These are phyloP conservation scores for Gymnothorax javanicus DNA, from an alignment of 2,797 vertebrate genomes.

Conservation along the genomic window DNA sequence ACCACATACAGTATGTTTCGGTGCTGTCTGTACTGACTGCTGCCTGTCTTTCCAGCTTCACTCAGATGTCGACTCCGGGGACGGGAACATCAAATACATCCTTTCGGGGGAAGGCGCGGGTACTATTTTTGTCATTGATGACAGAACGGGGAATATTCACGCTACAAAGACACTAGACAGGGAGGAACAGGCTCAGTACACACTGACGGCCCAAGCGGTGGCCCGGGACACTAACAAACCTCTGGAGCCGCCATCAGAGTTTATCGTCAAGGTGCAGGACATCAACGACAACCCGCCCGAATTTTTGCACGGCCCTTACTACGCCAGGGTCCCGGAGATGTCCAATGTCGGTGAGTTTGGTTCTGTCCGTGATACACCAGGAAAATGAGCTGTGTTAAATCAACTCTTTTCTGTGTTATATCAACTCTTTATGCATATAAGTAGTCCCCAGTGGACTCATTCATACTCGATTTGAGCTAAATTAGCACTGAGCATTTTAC, in stretches of 20 bases:
- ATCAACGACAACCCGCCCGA: conserved; percentile 98
- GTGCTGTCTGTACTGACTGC: background rate
- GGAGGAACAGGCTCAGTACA: conserved; percentile 97
- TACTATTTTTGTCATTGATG: conserved; percentile 98
- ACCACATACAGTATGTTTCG: background rate
- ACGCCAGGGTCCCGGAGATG: conserved; percentile 94
- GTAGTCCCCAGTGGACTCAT: no score
- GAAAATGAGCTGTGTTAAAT: no score
- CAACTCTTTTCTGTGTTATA: no score
- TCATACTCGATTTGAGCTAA: no score
- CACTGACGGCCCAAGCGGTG: conserved; percentile 93
- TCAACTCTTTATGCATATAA: no score
- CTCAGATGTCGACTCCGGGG: conserved; percentile 92
- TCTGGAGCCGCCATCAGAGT: conserved; percentile 93
- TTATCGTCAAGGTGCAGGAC: conserved; percentile 98
- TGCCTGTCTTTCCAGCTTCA: conserved; percentile 82
- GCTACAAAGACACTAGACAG: conserved; percentile 96
- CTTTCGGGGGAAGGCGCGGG: conserved; percentile 97
- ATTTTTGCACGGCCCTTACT: conserved; percentile 93
- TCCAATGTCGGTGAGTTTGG: conserved; percentile 91
- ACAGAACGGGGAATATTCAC: conserved; percentile 98
- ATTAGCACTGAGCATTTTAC: no score
- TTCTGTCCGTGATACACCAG: background rate
- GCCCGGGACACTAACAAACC: conserved; percentile 90
- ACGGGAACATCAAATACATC: conserved; percentile 97